Conservation (phyloP, 2,888 invertebrate species). For the Zygogramma bicolorata region DNA sequence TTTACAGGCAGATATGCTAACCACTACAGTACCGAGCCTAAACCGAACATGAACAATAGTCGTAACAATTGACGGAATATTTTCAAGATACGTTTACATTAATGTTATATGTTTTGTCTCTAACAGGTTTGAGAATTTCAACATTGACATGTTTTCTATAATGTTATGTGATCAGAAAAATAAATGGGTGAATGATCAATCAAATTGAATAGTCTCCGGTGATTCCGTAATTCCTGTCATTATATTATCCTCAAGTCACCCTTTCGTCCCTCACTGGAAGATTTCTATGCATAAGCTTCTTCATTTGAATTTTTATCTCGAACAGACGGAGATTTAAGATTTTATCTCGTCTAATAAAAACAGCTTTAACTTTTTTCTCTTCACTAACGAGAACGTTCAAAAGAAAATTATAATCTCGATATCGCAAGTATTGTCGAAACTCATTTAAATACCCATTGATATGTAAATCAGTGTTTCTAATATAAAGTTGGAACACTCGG, state of each 20-base stretch:
- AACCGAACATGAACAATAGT: too few relatives aligned
- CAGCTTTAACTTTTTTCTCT: conserved; percentile 36
- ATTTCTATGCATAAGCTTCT: not conserved
- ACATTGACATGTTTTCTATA: too few relatives aligned
- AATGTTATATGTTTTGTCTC: too few relatives aligned
- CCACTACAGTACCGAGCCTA: too few relatives aligned
- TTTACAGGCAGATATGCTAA: too few relatives aligned
- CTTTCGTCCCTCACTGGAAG: not conserved
- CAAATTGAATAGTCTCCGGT: too few relatives aligned
- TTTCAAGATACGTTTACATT: too few relatives aligned
- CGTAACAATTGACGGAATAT: too few relatives aligned
- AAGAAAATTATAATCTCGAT: conserved; percentile 37
- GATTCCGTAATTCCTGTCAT: too few relatives aligned
- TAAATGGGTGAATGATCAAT: too few relatives aligned
- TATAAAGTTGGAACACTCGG: conserved; percentile 28
- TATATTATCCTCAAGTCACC: not conserved
- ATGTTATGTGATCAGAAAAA: too few relatives aligned
- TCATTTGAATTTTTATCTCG: conserved; percentile 31
- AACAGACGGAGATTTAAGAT: conserved; percentile 25
- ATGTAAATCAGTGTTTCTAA: conserved; percentile 43
- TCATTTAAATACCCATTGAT: conserved; percentile 48
- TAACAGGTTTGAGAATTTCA: too few relatives aligned
- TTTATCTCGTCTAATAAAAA: conserved; percentile 33
- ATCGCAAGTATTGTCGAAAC: conserved; percentile 37
- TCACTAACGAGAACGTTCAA: conserved; percentile 29